These are phyloP conservation scores for Psittacus erithacus DNA, from an alignment of 2,113 vertebrate genomes.

Conservation along the genomic window DNA sequence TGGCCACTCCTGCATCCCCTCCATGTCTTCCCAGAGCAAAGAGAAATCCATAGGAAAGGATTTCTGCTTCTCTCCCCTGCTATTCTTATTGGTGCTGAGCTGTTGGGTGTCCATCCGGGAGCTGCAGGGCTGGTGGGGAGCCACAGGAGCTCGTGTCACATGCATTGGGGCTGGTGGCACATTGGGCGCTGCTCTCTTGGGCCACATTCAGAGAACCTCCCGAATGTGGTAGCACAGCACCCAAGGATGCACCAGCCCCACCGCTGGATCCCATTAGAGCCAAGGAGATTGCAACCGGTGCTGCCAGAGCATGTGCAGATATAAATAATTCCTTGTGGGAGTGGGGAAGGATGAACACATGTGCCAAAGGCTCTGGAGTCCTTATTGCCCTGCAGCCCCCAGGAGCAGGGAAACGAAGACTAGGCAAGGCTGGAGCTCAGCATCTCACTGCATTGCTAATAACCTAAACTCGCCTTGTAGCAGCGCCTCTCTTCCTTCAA, in stretches of 20 bases:
- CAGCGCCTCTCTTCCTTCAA: slow-evolving; percentile 36
- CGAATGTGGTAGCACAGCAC: fast-evolving
- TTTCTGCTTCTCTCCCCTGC: slow-evolving; percentile 2
- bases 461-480: neutral
- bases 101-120: neutral
- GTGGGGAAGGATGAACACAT: slow-evolving; percentile 3
- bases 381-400: neutral
- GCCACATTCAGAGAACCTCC: neutral
- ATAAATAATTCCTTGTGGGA: slow-evolving; percentile 51
- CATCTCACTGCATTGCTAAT: neutral
- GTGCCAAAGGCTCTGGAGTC: neutral
- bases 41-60: neutral
- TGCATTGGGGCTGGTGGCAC: neutral
- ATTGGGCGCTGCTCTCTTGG: fast-evolving
- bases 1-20: neutral
- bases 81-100: neutral
- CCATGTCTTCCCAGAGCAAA: neutral
- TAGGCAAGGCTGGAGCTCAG: neutral
- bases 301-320: neutral
- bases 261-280: neutral
- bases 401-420: neutral
- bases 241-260: neutral
- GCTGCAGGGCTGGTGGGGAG: neutral
- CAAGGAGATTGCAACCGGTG: neutral
- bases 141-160: neutral